Evolutionary conservation across 2,113 vertebrate genomes (phyloP), one percentile per base, ranked within the genome.

Genomic region (Propithecus coquereli): DNA sequence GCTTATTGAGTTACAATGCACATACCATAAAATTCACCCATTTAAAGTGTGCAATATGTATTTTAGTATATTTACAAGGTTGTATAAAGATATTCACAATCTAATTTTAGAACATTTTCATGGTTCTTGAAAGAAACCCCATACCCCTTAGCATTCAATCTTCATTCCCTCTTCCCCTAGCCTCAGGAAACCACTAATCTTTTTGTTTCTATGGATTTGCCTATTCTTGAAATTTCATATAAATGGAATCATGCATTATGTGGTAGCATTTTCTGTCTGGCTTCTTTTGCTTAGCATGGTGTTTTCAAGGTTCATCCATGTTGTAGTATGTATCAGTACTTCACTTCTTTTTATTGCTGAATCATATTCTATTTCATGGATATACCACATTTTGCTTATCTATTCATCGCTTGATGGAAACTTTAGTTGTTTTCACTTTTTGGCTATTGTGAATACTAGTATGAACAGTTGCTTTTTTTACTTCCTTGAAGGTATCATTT

Each of bases 401-500:
- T 81, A 37, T 81, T 70, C n/a, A 81, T n/a, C 37, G 52, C 16
- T 45, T 57, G 17, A 57, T 71, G n/a, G 14, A 43, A 91, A 68
- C 43, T 54, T 81, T 61, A 12, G 5, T 40, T 85, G 63, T 80
- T 91, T 70, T 25, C 10, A 27, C 20, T 54, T 91, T 65, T 81
- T 81, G 63, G 50, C 50, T 45, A 6, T 54, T 70, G n/a, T 70
- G 50, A 91, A 66, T 68, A 68, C 9, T 85, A 4, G 20, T 50
- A 6, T 66, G 45, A 85, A 85, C 13, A 66, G 43, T 66, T 85
- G 13, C 40, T 79, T 63, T 76, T 86, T 87, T 63, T 32, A 47
- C 52, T 84, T 94, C 87, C 45, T 85, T 85, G 22, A 91, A 87
- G 54, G 40, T 45, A 25, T 87, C 43, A 71, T 80, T 95, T 87